Percentiles rank a stretch among this genome's conserved stretches.
Evolutionary conservation across 2,888 invertebrate genomes (phyloP).

Genomic region (Luperina nickerlii): DNA sequence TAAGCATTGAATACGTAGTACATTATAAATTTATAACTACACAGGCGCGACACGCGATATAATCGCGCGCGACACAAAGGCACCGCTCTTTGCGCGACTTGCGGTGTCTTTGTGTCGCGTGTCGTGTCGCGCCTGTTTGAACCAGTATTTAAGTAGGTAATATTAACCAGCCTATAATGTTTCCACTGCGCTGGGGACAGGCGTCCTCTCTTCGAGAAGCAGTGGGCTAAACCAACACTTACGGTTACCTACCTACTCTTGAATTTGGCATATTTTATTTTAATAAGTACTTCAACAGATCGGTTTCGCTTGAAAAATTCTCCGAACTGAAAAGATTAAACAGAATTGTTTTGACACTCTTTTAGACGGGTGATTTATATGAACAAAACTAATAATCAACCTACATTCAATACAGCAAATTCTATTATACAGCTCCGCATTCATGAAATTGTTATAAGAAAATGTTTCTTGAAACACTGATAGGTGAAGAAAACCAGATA

Average conservation of each 20-base stretch:
- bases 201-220: too few species aligned
- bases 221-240: neutral
- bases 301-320: neutral
- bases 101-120: too few species aligned
- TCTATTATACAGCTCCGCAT: neutral
- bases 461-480: neutral
- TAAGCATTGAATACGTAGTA: too few species aligned
- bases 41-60: too few species aligned
- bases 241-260: neutral
- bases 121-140: too few species aligned
- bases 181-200: too few species aligned
- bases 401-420: too few species aligned
- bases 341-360: constrained; percentile 7
- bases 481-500: constrained; percentile 14
- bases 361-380: neutral
- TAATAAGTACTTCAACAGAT: neutral
- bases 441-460: neutral
- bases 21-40: too few species aligned
- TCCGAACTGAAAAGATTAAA: neutral
- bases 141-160: too few species aligned
- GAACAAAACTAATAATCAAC: neutral
- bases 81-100: too few species aligned
- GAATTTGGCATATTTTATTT: neutral
- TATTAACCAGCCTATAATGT: neutral
- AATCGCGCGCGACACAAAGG: too few species aligned